Evolutionary conservation across 2,888 invertebrate genomes (phyloP), one percentile per base, ranked within the genome.

Genomic region (Serripes groenlandicus): DNA sequence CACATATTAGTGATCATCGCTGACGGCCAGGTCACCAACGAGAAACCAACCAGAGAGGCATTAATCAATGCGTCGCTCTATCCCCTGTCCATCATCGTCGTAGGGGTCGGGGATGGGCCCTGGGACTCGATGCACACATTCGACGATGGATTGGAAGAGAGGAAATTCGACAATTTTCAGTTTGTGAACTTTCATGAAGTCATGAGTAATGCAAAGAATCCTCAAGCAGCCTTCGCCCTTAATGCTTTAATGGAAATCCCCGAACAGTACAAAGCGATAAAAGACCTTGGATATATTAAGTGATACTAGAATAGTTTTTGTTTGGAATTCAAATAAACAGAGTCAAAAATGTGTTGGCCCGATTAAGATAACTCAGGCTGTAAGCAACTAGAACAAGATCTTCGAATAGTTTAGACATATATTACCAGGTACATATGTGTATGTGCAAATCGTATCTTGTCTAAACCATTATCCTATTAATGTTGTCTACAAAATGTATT

Each of bases 41-140:
- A 95, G 87, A 89, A 93, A 34, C 93, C 93, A 2, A 95, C 95
- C 0, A 88, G 92, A 3, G 90, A 94, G n/a, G 95, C 95, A 28
- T 95, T 95, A n/a, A 95, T 95, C 4, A 93, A 94, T 49, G 95
- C 95, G 3, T 95, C 95, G 26, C 90, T 93, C 76, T 94, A 93
- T 81, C 95, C 95, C 3, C 91, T 95, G 30, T 95, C 95, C 3
- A 95, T 95, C 78, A 94, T 95, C 71, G 94, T 95, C 72, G 94
- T 95, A 0, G 95, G 95, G 0, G 95, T 95, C 7, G 95, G 95
- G 3, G 95, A 95, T 85, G 95, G 95, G 4, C 95, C 95, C 0
- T 95, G 95, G 95, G 94, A 95, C 52, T 94, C 94, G 89, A 95
- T 95, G 95, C 91, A 93, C 34, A 94, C 95, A 60, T 95, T 95